A percentile compares a stretch with the other conserved stretches of the same genome.
Conservation (phyloP, 2,113 vertebrate species). For the Pelecanoides urinatrix region DNA sequence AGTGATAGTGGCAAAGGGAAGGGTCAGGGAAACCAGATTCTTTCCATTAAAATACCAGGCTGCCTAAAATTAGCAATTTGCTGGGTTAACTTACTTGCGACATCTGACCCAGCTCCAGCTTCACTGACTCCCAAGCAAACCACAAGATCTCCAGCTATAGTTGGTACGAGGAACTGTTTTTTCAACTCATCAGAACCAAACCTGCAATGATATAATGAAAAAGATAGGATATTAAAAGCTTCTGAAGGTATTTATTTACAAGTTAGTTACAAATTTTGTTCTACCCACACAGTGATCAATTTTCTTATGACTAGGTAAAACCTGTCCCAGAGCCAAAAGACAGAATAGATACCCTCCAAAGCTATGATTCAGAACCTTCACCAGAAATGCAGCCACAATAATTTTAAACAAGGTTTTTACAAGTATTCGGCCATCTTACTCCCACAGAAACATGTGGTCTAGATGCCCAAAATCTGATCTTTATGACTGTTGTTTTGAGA, state of each 20-base stretch:
- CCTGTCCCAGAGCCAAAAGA: neutral
- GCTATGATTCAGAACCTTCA: neutral
- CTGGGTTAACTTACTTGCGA: slow-evolving; percentile 76
- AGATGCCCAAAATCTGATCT: neutral
- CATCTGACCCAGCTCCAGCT: slow-evolving; percentile 83
- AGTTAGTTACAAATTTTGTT: neutral
- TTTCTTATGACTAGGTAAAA: neutral
- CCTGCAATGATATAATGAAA: slow-evolving; percentile 58
- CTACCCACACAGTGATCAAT: neutral
- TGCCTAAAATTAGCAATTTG: neutral
- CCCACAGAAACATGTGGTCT: neutral
- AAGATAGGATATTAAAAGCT: neutral
- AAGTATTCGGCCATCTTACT: neutral
- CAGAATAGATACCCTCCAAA: neutral
- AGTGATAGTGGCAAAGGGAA: neutral
- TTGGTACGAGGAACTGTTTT: slow-evolving; percentile 78
- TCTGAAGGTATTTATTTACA: neutral
- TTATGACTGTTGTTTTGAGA: neutral
- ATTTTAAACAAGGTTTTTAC: neutral
- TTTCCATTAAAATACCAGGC: neutral
- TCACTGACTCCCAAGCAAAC: slow-evolving; percentile 84
- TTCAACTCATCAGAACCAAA: slow-evolving; percentile 83
- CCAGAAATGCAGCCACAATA: neutral
- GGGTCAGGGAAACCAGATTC: neutral
- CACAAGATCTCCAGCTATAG: slow-evolving; percentile 81